These are phyloP conservation scores for Aethes cnicana DNA, from an alignment of 2,888 invertebrate genomes.

Conservation along the genomic window DNA sequence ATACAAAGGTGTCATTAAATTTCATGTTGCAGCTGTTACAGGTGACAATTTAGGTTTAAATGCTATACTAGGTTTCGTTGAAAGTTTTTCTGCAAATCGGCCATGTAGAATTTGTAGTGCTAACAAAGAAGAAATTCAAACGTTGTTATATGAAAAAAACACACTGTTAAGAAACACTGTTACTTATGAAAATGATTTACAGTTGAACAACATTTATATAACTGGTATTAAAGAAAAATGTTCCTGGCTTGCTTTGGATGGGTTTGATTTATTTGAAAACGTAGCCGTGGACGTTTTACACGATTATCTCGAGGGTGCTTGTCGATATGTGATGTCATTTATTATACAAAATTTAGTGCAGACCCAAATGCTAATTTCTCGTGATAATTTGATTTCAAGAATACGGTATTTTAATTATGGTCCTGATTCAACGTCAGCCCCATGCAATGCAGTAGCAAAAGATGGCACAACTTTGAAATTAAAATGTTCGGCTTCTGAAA, in stretches of 20 bases:
- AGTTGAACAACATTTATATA: background rate
- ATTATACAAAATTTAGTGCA: background rate
- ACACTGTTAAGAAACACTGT: background rate
- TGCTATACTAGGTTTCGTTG: constrained; percentile 3
- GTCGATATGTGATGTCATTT: constrained; percentile 1
- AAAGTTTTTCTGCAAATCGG: constrained; percentile 5
- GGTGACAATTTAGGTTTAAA: constrained; percentile 7
- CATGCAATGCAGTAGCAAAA: background rate
- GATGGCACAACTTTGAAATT: background rate
- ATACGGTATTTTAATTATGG: constrained; percentile 3
- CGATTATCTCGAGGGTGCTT: constrained; percentile 1
- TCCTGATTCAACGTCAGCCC: background rate
- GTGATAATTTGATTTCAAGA: constrained; percentile 2
- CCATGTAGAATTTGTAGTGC: constrained; percentile 1
- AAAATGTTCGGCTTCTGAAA: constrained; percentile 28
- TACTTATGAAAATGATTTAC: background rate
- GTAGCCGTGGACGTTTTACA: constrained; percentile 10
- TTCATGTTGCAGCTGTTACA: background rate
- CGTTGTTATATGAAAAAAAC: background rate
- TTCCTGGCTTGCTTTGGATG: background rate
- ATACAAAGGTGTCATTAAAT: background rate
- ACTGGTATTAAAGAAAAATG: constrained; percentile 8
- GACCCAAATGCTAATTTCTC: background rate
- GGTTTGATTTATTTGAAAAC: constrained; percentile 1
- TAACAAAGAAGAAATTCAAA: background rate